Percentiles rank a stretch among this genome's conserved stretches.
These are phyloP conservation scores for Apis laboriosa DNA, from an alignment of 1,140 invertebrate species.

Conservation along the genomic window DNA sequence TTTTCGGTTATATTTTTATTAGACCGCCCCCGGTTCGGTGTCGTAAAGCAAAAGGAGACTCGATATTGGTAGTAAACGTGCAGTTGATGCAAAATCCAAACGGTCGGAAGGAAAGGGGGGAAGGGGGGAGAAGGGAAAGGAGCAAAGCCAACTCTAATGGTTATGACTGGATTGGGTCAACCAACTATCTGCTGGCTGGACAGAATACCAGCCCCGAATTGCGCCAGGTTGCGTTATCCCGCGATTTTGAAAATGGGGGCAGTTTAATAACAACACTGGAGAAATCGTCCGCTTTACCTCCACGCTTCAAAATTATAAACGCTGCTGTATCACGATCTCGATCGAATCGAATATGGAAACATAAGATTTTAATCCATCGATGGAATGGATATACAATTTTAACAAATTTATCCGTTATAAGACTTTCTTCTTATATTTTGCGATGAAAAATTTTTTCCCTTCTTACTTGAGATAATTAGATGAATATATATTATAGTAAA, in stretches of 20 bases:
- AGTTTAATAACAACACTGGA: slow-evolving; percentile 18
- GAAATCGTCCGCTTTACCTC: background rate
- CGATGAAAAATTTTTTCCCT: no score
- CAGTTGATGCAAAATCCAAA: slow-evolving; percentile 43
- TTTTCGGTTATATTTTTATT: slow-evolving; percentile 21
- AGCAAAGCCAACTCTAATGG: slow-evolving; percentile 41
- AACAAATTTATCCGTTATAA: background rate
- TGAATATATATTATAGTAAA: no score
- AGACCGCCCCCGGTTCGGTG: background rate
- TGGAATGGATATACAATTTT: background rate
- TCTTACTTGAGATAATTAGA: no score
- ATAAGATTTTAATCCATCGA: background rate
- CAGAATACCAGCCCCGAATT: slow-evolving; percentile 30
- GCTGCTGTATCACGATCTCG: no score
- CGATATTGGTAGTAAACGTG: slow-evolving; percentile 40
- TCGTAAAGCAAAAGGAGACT: slow-evolving; percentile 11
- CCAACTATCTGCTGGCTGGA: slow-evolving; percentile 28
- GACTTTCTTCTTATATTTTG: no score
- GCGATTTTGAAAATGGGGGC: slow-evolving; percentile 41
- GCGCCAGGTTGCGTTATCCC: slow-evolving; percentile 33
- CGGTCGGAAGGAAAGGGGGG: background rate
- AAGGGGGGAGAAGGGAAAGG: slow-evolving; percentile 9
- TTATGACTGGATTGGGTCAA: slow-evolving; percentile 51
- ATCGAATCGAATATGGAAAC: no score
- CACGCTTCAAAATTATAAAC: slow-evolving; percentile 16